Conservation (phyloP, 2,113 vertebrate genomes). For the Engraulis encrasicolus region DNA sequence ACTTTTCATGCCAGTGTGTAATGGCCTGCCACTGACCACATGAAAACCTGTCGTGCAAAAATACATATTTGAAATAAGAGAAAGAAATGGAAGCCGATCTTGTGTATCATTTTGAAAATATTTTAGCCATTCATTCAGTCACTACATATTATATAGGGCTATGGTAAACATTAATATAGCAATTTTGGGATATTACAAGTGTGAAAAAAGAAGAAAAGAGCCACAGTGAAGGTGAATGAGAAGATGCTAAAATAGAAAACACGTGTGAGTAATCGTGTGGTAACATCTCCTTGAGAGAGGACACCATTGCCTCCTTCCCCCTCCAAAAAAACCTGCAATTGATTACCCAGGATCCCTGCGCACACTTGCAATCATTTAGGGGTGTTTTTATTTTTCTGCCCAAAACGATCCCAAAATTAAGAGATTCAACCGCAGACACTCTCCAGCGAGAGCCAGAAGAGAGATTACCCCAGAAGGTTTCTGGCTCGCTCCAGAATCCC, state of each 20-base stretch:
- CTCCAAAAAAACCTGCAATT: slow-evolving; percentile 36
- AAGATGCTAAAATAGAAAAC: slow-evolving; percentile 48
- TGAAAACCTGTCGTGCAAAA: neutral
- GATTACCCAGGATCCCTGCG: slow-evolving; percentile 45
- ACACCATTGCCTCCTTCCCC: neutral
- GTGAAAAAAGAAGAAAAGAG: neutral
- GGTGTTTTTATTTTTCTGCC: slow-evolving; percentile 46
- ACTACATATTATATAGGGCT: too few relatives aligned
- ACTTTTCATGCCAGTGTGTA: too few relatives aligned
- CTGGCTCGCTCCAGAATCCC: slow-evolving; percentile 35
- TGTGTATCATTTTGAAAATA: too few relatives aligned
- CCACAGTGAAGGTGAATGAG: slow-evolving; percentile 9
- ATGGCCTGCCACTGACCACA: too few relatives aligned
- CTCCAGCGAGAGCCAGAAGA: slow-evolving; percentile 48
- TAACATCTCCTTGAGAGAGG: slow-evolving; percentile 28
- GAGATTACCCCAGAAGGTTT: slow-evolving; percentile 45
- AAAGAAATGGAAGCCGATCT: too few relatives aligned
- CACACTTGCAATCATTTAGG: slow-evolving; percentile 40
- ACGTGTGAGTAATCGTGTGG: slow-evolving; percentile 36
- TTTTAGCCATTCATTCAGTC: too few relatives aligned
- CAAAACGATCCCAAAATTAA: slow-evolving; percentile 52
- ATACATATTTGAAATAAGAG: too few relatives aligned
- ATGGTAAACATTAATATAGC: too few relatives aligned
- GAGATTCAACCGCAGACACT: slow-evolving; percentile 48
- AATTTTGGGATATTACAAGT: too few relatives aligned